Conservation (phyloP, 2,888 invertebrate genomes). For the Oligia latruncula region DNA sequence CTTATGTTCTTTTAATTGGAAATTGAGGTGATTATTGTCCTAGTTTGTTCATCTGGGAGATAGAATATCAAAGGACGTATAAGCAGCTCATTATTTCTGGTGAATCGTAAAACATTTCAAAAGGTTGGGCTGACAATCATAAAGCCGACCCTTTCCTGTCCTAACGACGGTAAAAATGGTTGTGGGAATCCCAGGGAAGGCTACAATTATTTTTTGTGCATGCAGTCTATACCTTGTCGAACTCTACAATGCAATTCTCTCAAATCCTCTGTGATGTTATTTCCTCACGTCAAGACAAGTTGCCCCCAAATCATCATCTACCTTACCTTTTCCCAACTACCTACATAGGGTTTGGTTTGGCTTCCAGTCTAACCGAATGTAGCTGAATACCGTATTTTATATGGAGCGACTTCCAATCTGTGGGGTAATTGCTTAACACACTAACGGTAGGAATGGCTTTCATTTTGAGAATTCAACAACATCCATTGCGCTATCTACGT, state of each 20-base stretch:
- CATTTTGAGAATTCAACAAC: neutral
- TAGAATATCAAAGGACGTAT: neutral
- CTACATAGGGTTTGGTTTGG: too few species aligned
- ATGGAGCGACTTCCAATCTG: too few species aligned
- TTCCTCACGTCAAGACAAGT: neutral
- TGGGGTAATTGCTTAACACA: too few species aligned
- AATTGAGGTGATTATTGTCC: neutral
- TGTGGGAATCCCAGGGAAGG: neutral
- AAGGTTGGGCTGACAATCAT: neutral
- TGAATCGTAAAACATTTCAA: neutral
- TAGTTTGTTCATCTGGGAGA: neutral
- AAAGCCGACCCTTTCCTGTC: neutral
- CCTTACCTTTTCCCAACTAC: too few species aligned
- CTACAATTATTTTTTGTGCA: neutral
- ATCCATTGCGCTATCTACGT: neutral
- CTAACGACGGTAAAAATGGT: neutral
- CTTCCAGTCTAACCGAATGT: too few species aligned
- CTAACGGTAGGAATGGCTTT: too few species aligned
- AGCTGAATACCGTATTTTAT: too few species aligned
- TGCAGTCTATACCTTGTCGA: neutral
- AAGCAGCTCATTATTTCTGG: neutral
- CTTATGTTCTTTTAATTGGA: constrained; percentile 32
- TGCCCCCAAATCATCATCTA: too few species aligned
- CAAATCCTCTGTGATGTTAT: neutral
- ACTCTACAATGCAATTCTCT: neutral